These are phyloP conservation scores for Callocephalon fimbriatum DNA, from an alignment of 2,113 vertebrate species.

Conservation along the genomic window DNA sequence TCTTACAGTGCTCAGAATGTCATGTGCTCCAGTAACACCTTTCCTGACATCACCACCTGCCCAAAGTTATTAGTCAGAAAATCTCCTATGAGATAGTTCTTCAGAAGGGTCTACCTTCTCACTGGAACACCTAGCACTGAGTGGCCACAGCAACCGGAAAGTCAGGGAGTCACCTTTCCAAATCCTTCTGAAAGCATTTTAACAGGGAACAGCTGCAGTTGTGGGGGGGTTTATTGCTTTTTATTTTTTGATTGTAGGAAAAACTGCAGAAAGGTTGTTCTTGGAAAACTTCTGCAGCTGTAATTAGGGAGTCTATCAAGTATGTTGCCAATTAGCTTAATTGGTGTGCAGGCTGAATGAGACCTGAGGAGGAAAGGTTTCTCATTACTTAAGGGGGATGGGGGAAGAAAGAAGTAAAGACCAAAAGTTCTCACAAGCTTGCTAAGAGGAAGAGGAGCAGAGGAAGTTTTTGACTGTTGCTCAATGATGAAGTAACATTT, in stretches of 20 bases:
- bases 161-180: neutral
- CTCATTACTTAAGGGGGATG: neutral
- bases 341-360: neutral
- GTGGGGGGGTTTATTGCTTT: neutral
- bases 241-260: neutral
- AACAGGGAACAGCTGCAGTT: neutral
- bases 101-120: neutral
- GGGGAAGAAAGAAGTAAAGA: neutral
- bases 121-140: neutral
- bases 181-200: neutral
- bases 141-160: neutral
- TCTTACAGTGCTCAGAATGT: neutral
- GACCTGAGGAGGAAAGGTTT: neutral
- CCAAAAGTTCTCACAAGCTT: neutral
- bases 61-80: neutral
- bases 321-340: conserved; percentile 13
- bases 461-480: neutral
- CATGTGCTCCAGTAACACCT: neutral
- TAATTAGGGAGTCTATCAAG: conserved; percentile 40
- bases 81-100: neutral
- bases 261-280: neutral
- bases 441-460: neutral
- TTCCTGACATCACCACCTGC: neutral
- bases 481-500: neutral
- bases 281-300: neutral